Evolutionary conservation across 2,113 vertebrate genomes (phyloP).

Genomic region (Elgaria multicarinata): DNA sequence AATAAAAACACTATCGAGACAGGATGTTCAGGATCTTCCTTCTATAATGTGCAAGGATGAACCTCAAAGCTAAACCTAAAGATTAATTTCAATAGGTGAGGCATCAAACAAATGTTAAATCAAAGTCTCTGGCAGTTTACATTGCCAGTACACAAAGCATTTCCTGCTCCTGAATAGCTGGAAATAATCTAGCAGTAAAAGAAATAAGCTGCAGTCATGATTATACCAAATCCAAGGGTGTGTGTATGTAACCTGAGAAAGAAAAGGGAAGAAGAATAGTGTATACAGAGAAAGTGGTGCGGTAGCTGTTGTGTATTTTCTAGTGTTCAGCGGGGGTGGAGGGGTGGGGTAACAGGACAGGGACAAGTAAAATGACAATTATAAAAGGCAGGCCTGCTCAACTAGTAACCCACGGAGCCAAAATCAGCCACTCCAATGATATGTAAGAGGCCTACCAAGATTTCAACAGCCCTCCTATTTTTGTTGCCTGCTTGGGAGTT

Average conservation of each 20-base stretch:
- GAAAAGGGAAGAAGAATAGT: neutral
- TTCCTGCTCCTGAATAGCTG: slow-evolving; percentile 18
- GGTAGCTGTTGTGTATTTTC: neutral
- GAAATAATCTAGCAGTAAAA: slow-evolving; percentile 16
- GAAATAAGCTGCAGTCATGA: neutral
- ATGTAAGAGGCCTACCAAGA: neutral
- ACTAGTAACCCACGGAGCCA: neutral
- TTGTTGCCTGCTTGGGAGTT: neutral
- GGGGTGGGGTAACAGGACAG: too few relatives aligned
- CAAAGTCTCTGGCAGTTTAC: neutral
- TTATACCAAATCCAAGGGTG: neutral
- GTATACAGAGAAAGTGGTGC: neutral
- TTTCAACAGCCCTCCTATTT: neutral
- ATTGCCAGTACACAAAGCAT: slow-evolving; percentile 14
- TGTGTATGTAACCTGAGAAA: neutral
- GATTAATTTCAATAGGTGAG: slow-evolving; percentile 8
- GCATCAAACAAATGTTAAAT: neutral
- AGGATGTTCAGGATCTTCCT: neutral
- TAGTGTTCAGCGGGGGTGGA: too few relatives aligned
- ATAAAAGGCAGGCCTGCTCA: neutral
- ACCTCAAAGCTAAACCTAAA: slow-evolving; percentile 20
- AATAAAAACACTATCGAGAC: neutral
- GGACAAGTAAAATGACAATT: neutral
- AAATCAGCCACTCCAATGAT: neutral
- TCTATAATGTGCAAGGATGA: slow-evolving; percentile 1